phyloP scores from a whole-genome alignment of 2,797 vertebrate species.

The Limnodromus scolopaceus region DNA sequence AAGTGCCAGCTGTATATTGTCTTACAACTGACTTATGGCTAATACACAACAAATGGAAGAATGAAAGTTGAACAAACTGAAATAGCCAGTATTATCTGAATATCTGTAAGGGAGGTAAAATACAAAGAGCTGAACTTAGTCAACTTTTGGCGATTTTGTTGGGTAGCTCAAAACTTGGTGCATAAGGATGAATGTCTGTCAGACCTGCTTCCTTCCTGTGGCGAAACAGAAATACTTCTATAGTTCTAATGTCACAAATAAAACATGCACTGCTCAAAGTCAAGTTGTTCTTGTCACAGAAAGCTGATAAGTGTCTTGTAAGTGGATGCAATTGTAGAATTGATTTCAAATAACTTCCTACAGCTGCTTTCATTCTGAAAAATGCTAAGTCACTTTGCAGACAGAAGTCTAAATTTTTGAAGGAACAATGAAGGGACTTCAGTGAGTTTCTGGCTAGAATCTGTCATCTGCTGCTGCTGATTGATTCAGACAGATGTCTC shows the following conservation, averaged over 20 bases:
- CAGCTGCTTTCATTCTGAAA: not conserved
- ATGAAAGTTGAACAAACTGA: not conserved
- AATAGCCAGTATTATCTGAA: not conserved
- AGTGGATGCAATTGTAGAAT: not conserved
- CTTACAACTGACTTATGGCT: not conserved
- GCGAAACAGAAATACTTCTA: not conserved
- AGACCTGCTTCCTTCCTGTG: not conserved
- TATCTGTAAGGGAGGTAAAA: not conserved
- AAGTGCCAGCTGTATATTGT: not conserved
- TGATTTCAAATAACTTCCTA: not conserved
- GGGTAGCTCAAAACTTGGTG: not conserved
- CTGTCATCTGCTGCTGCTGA: not conserved
- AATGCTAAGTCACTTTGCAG: not conserved
- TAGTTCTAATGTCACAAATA: not conserved
- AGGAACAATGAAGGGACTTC: not conserved
- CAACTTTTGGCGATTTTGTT: not conserved
- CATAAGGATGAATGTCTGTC: not conserved
- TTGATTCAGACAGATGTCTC: not conserved
- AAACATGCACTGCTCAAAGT: not conserved
- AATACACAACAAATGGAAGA: fast-evolving
- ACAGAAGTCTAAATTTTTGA: not conserved
- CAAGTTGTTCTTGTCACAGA: not conserved
- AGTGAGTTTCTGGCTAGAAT: not conserved
- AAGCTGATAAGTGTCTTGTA: not conserved
- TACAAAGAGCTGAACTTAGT: not conserved